phyloP scores from a whole-genome alignment of 2,113 vertebrate species.

The Amblyornis subalaris region DNA sequence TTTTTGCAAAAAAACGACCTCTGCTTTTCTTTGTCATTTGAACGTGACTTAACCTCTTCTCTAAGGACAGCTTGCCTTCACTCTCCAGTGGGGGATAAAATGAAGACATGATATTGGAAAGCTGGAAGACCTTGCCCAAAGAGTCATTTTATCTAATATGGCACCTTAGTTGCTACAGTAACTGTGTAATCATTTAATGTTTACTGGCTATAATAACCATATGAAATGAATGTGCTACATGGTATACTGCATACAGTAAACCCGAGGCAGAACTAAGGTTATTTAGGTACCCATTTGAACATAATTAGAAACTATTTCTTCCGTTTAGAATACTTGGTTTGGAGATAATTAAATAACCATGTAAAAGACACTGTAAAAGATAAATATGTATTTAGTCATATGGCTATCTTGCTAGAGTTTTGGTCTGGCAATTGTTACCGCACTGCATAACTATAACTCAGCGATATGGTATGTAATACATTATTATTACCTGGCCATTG shows the following conservation, averaged over 20 bases:
- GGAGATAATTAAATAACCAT: neutral
- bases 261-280: neutral
- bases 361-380: constrained; percentile 13
- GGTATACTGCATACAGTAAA: constrained; percentile 5
- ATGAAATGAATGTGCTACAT: neutral
- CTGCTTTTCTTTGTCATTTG: constrained; percentile 17
- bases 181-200: constrained; percentile 10
- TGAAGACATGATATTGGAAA: neutral
- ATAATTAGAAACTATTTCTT: constrained; percentile 10
- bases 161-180: neutral
- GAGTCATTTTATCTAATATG: neutral
- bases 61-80: constrained; percentile 19
- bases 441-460: constrained; percentile 4
- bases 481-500: constrained; percentile 36
- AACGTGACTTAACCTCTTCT: constrained; percentile 3
- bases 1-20: neutral
- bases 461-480: neutral
- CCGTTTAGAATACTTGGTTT: neutral
- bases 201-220: constrained; percentile 7
- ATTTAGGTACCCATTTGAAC: neutral
- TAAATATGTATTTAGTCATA: neutral
- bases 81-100: neutral
- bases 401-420: neutral
- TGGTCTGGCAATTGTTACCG: neutral
- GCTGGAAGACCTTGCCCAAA: neutral